Percentiles rank a stretch among this genome's conserved stretches.
Conservation (phyloP, 2,888 invertebrate species). For the Nowickia ferox region DNA sequence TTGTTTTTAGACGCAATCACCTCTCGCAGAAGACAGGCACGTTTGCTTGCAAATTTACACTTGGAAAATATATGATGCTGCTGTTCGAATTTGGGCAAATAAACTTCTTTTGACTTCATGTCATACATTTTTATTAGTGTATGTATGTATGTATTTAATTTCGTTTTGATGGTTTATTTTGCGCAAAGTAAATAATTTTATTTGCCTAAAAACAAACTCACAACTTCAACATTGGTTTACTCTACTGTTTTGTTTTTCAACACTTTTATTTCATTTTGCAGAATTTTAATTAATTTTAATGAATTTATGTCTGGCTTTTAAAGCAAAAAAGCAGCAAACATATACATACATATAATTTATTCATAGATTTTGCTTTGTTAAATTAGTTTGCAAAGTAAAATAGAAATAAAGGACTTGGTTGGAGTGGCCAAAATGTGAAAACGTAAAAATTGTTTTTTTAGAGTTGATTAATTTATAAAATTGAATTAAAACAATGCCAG, state of each 20-base stretch:
- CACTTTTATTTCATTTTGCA: constrained; percentile 25
- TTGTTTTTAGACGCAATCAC: constrained; percentile 15
- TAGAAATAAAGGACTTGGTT: constrained; percentile 1
- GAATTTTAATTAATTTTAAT: constrained; percentile 70
- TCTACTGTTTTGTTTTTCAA: constrained; percentile 7
- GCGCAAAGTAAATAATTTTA: constrained; percentile 21
- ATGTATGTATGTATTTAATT: constrained; percentile 15
- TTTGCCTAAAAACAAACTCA: constrained; percentile 57
- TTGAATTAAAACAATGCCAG: constrained; percentile 30
- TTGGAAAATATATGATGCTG: constrained; percentile 1
- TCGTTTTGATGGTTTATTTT: constrained; percentile 1
- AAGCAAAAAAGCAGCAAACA: constrained; percentile 33
- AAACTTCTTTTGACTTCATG: background rate
- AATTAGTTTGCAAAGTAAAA: constrained; percentile 49
- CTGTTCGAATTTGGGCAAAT: background rate
- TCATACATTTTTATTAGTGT: constrained; percentile 11
- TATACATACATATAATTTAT: constrained; percentile 34
- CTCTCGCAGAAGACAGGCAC: constrained; percentile 3
- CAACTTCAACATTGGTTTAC: constrained; percentile 55
- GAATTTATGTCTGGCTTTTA: constrained; percentile 57
- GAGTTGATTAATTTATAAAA: background rate
- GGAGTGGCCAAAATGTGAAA: constrained; percentile 15
- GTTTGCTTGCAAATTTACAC: constrained; percentile 34
- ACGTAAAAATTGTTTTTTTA: background rate
- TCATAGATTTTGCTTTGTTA: constrained; percentile 50